phyloP scores from a whole-genome alignment of 2,797 vertebrate species.

The Geotrypetes seraphini region DNA sequence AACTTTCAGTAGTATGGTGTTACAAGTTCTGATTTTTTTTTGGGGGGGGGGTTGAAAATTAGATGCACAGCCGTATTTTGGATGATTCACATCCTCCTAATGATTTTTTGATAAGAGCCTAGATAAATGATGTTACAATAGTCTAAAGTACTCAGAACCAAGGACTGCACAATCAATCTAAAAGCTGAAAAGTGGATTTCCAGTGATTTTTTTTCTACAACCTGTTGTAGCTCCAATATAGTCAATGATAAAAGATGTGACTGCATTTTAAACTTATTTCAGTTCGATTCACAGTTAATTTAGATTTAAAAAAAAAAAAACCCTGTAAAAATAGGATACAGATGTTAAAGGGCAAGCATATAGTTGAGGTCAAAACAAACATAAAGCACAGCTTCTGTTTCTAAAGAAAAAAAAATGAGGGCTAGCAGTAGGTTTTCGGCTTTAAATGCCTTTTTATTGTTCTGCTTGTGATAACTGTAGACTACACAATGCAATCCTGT shows the following conservation, averaged over 20 bases:
- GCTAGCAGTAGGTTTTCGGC: conserved; percentile 62
- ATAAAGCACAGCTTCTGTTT: conserved; percentile 53
- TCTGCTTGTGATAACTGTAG: conserved; percentile 55
- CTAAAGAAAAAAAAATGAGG: conserved; percentile 27
- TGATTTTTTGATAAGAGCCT: too few relatives aligned
- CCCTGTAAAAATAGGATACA: conserved; percentile 60
- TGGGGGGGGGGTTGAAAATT: too few relatives aligned
- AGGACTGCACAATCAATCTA: too few relatives aligned
- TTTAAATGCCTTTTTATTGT: conserved; percentile 62
- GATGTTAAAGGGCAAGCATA: conserved; percentile 59
- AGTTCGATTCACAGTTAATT: conserved; percentile 62
- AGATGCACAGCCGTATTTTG: too few relatives aligned
- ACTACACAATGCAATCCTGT: conserved; percentile 61
- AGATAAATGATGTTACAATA: too few relatives aligned
- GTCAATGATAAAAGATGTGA: conserved; percentile 55
- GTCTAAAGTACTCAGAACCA: too few relatives aligned
- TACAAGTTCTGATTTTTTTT: too few relatives aligned
- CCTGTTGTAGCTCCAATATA: too few relatives aligned
- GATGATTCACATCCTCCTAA: too few relatives aligned
- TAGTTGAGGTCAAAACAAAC: conserved; percentile 61
- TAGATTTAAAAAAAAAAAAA: conserved; percentile 71
- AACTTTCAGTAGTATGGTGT: too few relatives aligned
- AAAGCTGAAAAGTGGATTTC: too few relatives aligned
- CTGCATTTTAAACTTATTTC: conserved; percentile 59
- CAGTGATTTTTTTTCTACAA: too few relatives aligned